phyloP scores from a whole-genome alignment of 1,140 invertebrate genomes.

The Cheumatopsyche charites region DNA sequence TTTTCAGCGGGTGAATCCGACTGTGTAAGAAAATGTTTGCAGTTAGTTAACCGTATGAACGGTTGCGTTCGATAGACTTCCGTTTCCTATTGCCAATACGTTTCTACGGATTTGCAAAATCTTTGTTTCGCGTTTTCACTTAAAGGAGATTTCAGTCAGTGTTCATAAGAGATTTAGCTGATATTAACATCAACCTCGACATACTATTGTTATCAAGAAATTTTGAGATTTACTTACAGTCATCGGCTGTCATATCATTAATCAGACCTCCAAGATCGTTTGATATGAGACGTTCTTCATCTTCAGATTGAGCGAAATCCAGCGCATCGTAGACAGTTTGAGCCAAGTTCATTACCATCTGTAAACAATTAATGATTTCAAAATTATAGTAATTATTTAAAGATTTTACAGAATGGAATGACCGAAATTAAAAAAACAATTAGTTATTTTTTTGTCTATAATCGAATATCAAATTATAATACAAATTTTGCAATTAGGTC shows the following conservation, averaged over 20 bases:
- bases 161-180: not conserved
- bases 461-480: no score
- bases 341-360: slow-evolving; percentile 83
- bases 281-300: slow-evolving; percentile 85
- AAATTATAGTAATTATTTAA: no score
- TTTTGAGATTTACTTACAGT: slow-evolving; percentile 63
- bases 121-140: not conserved
- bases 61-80: no score
- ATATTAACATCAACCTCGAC: not conserved
- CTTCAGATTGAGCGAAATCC: slow-evolving; percentile 81
- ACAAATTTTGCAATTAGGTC: no score
- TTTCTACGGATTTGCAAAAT: not conserved
- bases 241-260: slow-evolving; percentile 75
- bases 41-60: no score
- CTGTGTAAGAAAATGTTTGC: no score
- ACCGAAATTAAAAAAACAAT: no score
- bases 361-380: no score
- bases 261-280: slow-evolving; percentile 85
- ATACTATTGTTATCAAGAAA: no score
- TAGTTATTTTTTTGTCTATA: no score
- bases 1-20: not conserved
- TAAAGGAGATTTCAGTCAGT: not conserved
- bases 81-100: not conserved
- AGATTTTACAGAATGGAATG: no score
- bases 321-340: slow-evolving; percentile 85